Conservation (phyloP, 1,140 invertebrate species). For the Heliconius himera region DNA sequence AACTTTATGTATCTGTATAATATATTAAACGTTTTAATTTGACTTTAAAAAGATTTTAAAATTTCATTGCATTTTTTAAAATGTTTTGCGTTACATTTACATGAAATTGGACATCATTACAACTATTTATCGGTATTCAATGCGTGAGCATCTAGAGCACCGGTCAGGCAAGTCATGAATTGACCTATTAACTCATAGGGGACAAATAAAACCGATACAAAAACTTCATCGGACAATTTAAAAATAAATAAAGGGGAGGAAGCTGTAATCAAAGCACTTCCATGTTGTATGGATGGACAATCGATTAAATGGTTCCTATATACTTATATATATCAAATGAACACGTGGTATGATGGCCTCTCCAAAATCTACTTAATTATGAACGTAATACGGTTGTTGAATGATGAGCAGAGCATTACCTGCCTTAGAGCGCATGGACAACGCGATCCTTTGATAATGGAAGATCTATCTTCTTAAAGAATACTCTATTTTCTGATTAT, state of each 20-base stretch:
- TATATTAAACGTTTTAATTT: no score
- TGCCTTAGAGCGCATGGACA: neutral
- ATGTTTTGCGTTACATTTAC: neutral
- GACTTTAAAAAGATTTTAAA: no score
- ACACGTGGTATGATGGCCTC: conserved; percentile 38
- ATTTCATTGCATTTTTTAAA: neutral
- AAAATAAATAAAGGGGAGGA: conserved; percentile 74
- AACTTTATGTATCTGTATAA: no score
- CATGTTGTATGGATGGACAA: conserved; percentile 68
- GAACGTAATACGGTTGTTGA: conserved; percentile 17
- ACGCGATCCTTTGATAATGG: neutral
- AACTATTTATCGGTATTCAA: conserved; percentile 16
- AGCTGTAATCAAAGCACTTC: conserved; percentile 73
- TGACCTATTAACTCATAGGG: conserved; percentile 56
- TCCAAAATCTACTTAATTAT: conserved; percentile 2
- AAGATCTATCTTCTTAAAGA: neutral
- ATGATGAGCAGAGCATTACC: neutral
- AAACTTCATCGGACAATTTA: conserved; percentile 64
- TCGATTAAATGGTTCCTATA: conserved; percentile 62
- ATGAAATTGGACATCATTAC: neutral
- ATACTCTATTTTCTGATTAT: neutral
- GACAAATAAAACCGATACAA: conserved; percentile 53
- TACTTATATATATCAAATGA: conserved; percentile 44
- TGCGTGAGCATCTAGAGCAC: conserved; percentile 12
- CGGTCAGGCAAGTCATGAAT: conserved; percentile 31